A percentile compares a stretch with the other conserved stretches of the same genome.
Evolutionary conservation across 2,113 vertebrate genomes (phyloP).

Genomic region (Psilopsiagon aymara): DNA sequence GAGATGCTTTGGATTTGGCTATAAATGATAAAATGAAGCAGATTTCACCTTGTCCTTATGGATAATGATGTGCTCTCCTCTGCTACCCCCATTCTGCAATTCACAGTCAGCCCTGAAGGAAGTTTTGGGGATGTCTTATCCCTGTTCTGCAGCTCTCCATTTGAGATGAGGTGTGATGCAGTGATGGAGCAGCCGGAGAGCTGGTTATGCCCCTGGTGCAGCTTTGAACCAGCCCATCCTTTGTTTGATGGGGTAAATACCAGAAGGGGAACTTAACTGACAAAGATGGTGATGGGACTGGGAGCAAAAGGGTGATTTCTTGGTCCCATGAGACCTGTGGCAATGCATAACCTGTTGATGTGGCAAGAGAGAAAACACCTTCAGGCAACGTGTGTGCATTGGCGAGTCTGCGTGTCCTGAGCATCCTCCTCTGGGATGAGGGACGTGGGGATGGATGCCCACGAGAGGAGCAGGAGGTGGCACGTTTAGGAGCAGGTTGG

Average conservation of each 20-base stretch:
- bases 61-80: not conserved
- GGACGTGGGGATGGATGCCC: rapidly evolving
- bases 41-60: not conserved
- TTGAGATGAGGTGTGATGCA: not conserved
- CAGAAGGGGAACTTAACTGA: not conserved
- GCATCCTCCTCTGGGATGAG: not conserved
- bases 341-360: not conserved
- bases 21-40: not conserved
- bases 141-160: rapidly evolving
- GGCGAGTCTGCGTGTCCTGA: rapidly evolving
- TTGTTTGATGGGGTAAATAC: not conserved
- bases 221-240: not conserved
- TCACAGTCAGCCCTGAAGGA: not conserved
- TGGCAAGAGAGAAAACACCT: not conserved
- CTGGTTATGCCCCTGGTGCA: not conserved
- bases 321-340: not conserved
- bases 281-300: not conserved
- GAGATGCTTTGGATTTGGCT: not conserved
- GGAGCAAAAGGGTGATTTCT: not conserved
- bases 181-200: rapidly evolving
- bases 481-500: rapidly evolving
- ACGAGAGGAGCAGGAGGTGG: rapidly evolving
- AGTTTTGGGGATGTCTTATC: not conserved
- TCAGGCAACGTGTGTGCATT: not conserved
- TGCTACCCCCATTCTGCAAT: not conserved